Base-by-base conservation (phyloP, 2,113 vertebrate species). In the Lepus europaeus region DNA sequence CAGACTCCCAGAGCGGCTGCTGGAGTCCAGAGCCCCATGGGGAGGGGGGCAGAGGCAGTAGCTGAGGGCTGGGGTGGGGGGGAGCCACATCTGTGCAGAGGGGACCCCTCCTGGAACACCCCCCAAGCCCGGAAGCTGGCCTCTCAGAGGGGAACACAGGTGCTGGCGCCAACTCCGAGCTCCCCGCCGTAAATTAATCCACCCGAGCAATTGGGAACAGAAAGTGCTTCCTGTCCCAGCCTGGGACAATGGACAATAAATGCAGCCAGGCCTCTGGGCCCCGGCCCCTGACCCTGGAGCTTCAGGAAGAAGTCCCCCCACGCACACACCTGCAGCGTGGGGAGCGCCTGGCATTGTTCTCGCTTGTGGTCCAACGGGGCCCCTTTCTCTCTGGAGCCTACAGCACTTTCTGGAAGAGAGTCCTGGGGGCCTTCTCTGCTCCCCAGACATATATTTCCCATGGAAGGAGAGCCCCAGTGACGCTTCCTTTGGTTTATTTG, bases 151-250 rank as follows among this genome's bases (percentile, higher is more conserved):
- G 92, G 78, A 87, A 5, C 81, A 76, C 96, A 97, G 96, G 93
- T 95, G 94, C 91, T 87, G 88, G 79, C 59, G 14, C 61, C 92
- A 77, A 76, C 76, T 82, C 49, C 23, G 51, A 53, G 96, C 2
- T 1, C 90, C 86, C 78, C 56, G 39, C 93, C 45, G 86, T 87
- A 76, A 33, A 8, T 70, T 31, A 89, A 95, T 80, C 90, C 93
- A 90, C 95, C 87, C 59, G 13, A 92, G 82, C 90, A 82, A 95
- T 94, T 0, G 0, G 79, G 80, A 95, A 70, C 1, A 16, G 94
- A 97, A 92, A 93, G 91, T 95, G 83, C 95, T 97, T 97, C 87
- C 90, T 96, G 84, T 92, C 31, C 88, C 10, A 6, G 76, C 3
- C 9, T 0, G 63, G 91, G 90, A 96, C 91, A 97, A 86, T 83